Conservation (phyloP, 2,113 vertebrate species). For the Sus scrofa region T2T-Sscrofa CM000823.6:8182501-8183000, state of each 20-base stretch:
- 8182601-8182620: too few species aligned
- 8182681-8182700: too few species aligned
- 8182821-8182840: background rate
- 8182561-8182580: background rate
- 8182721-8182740: fast-evolving
- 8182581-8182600: background rate
- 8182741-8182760: background rate
- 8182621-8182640: background rate
- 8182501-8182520: background rate
- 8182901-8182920: background rate
- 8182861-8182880: background rate
- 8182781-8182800: background rate
- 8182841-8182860: background rate
- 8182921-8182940: background rate
- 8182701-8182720: fast-evolving
- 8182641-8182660: background rate
- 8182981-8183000: fast-evolving
- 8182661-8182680: too few species aligned
- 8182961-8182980: fast-evolving
- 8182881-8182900: background rate
- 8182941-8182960: background rate
- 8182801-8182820: background rate
- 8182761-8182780: background rate
- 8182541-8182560: background rate
- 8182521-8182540: background rate